Percentiles rank a stretch among this genome's conserved stretches.
phyloP scores from a whole-genome alignment of 1,140 invertebrate species.

The Megathymus violae region DNA sequence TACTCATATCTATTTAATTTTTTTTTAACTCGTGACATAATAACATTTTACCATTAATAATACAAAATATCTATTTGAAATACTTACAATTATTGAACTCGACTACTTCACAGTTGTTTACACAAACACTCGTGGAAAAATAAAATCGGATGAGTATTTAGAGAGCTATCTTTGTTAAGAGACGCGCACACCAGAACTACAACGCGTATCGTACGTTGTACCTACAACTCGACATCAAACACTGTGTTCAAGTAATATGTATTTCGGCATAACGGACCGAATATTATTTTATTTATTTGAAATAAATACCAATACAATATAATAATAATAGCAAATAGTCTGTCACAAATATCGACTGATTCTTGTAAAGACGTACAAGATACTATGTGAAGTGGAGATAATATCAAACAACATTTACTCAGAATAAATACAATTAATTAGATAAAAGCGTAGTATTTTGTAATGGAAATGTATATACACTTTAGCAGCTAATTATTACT shows the following conservation, averaged over 20 bases:
- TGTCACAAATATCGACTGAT: slow-evolving; percentile 3
- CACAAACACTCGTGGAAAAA: slow-evolving; percentile 18
- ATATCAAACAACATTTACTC: slow-evolving; percentile 2
- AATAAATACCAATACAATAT: too few relatives aligned
- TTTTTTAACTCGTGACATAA: neutral
- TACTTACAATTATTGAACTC: slow-evolving; percentile 15
- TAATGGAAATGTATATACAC: too few relatives aligned
- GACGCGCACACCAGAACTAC: slow-evolving; percentile 61
- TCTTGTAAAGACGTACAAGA: neutral
- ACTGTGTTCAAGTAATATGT: slow-evolving; percentile 42
- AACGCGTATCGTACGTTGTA: slow-evolving; percentile 56
- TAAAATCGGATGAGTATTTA: slow-evolving; percentile 29
- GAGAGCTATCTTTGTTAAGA: slow-evolving; percentile 51
- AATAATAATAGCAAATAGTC: too few relatives aligned
- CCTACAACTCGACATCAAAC: slow-evolving; percentile 45
- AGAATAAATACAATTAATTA: neutral
- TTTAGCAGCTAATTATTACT: neutral
- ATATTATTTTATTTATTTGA: too few relatives aligned
- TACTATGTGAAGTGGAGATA: neutral
- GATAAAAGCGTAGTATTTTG: neutral
- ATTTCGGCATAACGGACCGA: slow-evolving; percentile 3
- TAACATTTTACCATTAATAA: too few relatives aligned
- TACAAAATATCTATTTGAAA: too few relatives aligned
- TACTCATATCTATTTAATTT: neutral
- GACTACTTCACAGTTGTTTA: neutral